Conservation (phyloP, 2,113 vertebrate species). For the Prietella phreatophila region DNA sequence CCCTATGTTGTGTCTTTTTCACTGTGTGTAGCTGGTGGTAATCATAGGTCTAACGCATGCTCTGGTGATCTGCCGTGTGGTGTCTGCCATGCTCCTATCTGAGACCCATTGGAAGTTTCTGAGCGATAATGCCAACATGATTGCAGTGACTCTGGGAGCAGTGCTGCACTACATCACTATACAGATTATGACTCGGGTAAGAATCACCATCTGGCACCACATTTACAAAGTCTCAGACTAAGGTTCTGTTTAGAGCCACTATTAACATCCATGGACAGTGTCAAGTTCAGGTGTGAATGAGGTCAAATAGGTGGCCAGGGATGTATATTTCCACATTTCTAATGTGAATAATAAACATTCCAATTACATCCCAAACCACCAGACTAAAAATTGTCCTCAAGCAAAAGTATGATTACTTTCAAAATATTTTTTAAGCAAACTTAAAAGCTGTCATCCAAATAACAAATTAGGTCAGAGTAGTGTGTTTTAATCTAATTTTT, state of each 20-base stretch:
- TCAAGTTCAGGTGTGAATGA: not conserved
- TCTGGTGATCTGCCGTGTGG: conserved; percentile 83
- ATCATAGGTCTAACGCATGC: conserved; percentile 81
- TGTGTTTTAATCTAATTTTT: no score
- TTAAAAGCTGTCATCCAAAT: not conserved
- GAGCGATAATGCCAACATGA: conserved; percentile 67
- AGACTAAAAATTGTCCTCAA: not conserved
- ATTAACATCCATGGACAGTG: not conserved
- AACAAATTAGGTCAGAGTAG: not conserved
- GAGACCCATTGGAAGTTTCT: conserved; percentile 61
- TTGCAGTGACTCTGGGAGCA: conserved; percentile 76
- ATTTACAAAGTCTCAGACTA: not conserved
- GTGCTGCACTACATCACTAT: conserved; percentile 88
- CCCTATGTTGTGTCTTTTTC: not conserved
- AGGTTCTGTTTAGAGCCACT: not conserved
- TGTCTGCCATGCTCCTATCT: conserved; percentile 68
- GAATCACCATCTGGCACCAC: not conserved
- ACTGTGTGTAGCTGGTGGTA: conserved; percentile 75
- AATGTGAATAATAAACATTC: not conserved
- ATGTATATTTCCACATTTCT: not conserved
- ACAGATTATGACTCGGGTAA: conserved; percentile 79
- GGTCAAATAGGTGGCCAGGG: not conserved
- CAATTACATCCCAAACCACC: not conserved
- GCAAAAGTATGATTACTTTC: not conserved
- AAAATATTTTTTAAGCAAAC: not conserved